Conservation (phyloP, 2,888 invertebrate genomes). For the Nasonia oneida region DNA sequence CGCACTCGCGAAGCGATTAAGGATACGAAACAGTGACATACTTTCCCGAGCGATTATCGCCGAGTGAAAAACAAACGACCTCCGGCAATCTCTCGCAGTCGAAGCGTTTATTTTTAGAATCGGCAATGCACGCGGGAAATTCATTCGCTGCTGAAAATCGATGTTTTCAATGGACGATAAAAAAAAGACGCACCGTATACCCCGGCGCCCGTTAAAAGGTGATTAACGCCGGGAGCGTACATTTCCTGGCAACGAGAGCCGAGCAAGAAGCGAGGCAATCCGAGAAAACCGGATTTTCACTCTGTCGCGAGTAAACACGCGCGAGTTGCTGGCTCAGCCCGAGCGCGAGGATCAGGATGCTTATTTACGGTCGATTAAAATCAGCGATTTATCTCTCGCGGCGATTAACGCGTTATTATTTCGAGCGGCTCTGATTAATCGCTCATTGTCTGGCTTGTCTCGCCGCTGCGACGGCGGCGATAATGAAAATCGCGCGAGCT, state of each 20-base stretch:
- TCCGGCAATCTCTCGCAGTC: background rate
- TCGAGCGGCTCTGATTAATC: constrained; percentile 30
- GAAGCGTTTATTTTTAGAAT: constrained; percentile 15
- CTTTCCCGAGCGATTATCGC: background rate
- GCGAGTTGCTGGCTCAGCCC: constrained; percentile 17
- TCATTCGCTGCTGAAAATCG: background rate
- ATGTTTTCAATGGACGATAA: background rate
- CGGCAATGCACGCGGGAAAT: background rate
- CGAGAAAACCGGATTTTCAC: constrained; percentile 61
- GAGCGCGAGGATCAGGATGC: background rate
- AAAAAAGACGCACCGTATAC: background rate
- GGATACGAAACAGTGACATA: constrained; percentile 25
- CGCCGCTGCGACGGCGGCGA: background rate
- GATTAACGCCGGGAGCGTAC: background rate
- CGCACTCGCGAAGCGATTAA: constrained; percentile 14
- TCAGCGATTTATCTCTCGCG: constrained; percentile 18
- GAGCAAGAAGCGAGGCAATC: background rate
- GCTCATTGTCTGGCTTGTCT: constrained; percentile 10
- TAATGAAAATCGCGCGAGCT: constrained; percentile 9
- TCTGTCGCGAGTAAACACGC: constrained; percentile 45
- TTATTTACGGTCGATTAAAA: constrained; percentile 42
- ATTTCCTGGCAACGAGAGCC: background rate
- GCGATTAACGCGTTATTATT: constrained; percentile 29
- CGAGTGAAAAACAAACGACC: background rate
- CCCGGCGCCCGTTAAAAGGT: background rate